Evolutionary conservation across 2,113 vertebrate species (phyloP), one percentile per base, ranked within the genome.

Genomic region (Python bivittatus): DNA sequence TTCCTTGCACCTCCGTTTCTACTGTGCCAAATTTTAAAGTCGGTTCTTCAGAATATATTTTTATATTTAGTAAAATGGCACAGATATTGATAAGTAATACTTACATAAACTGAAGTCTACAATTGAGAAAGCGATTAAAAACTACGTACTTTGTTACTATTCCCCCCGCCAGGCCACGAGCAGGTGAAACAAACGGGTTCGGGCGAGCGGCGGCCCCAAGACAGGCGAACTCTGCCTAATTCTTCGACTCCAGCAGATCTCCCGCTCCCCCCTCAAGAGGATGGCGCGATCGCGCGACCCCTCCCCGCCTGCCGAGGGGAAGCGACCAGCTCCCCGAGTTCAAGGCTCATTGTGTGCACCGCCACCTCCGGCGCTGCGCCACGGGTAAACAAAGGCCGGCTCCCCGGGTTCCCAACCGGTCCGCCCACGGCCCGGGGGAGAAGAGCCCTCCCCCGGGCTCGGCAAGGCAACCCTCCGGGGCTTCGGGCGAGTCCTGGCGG

Each of bases 211-310:
- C 48, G 48, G 33, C n/a, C 6, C 29, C 68, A n/a, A 38, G n/a
- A 38, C 33, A 1, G 72, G 72, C 64, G 2, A 68, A 33, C 64
- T 68, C 64, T 2, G n/a, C 29, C 4, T 13, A 29, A 13, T 48
- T 29, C 72, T 79, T 17, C 68, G 1, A 15, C 33, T 38, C 68
- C 68, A 33, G 33, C 48, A 33, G 68, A 1, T 25, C 87, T 42
- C 87, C n/a, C 12, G 25, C 60, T 92, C 0, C 92, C 54, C 0
- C 42, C 0, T 60, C 89, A 6, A 12, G 89, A 1, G 0, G 90
- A 91, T 23, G 57, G 42, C 8, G 60, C 6, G 93, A 91, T 7
- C 1, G 0, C 72, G 88, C 13, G 85, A 86, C 2, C 0, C n/a
- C 92, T 90, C 89, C 53, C 68, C 25, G 52, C 53, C 89, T 15